phyloP scores from a whole-genome alignment of 2,888 invertebrate species.

The Hyles lineata region DNA sequence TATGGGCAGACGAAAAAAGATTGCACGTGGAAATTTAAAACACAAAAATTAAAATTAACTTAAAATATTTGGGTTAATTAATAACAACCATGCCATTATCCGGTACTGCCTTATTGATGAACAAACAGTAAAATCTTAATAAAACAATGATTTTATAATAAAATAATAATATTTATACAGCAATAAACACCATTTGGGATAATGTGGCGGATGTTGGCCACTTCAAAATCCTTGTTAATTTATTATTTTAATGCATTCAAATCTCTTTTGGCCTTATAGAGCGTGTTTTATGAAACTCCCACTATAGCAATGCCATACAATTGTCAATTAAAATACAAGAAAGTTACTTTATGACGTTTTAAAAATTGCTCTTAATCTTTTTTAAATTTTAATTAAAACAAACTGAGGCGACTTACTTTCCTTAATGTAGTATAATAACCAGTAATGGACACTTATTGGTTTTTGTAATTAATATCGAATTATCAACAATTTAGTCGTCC shows the following conservation, averaged over 20 bases:
- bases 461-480: background rate
- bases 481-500: background rate
- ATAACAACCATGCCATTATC: background rate
- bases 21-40: no score
- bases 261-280: conserved; percentile 5
- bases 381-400: conserved; percentile 4
- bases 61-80: background rate
- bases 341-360: conserved; percentile 13
- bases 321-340: conserved; percentile 14
- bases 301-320: background rate
- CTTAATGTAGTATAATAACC: background rate
- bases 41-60: background rate
- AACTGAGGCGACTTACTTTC: background rate
- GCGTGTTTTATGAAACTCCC: conserved; percentile 12
- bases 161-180: background rate
- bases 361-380: conserved; percentile 16
- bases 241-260: conserved; percentile 18
- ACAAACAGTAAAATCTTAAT: background rate
- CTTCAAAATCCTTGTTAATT: conserved; percentile 1
- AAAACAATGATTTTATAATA: conserved; percentile 17
- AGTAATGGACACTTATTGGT: conserved; percentile 17
- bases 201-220: conserved; percentile 18
- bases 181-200: conserved; percentile 11
- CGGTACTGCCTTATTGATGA: background rate
- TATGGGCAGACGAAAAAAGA: no score